Evolutionary conservation across 1,140 invertebrate species (phyloP), one percentile per base, ranked within the genome.

Genomic region (Matsumurasca onukii): DNA sequence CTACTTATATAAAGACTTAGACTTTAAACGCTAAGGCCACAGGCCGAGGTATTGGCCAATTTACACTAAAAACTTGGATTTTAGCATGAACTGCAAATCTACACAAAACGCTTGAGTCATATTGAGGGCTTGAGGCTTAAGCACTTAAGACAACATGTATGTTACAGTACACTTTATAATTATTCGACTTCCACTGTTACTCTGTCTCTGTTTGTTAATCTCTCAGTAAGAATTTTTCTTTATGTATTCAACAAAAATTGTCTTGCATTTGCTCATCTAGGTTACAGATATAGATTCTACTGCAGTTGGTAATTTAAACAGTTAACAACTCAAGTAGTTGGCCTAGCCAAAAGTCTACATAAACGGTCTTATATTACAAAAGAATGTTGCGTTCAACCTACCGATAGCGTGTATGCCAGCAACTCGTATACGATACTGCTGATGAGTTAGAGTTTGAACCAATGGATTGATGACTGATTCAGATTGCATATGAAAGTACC

Each of bases 341-440:
- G 34, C n/a, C 64, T 61, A 66, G 13, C 22, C 5, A 29, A 29
- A 51, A 25, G 61, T 27, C 45, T 45, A 17, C 20, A 24, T n/a
- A 13, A 52, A 64, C n/a, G 24, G 27, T 12, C 5, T 20, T 20
- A 25, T 20, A 3, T 13, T 59, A 52, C 24, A 25, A 59, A 1
- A 9, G 29, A 61, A 29, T 31, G 20, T 31, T 61, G 17, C 68
- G 9, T 22, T 69, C 22, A 69, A 72, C 72, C 77, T 80, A 84
- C 88, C 89, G 66, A 95, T 86, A 34, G 91, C 87, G 77, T 85
- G 83, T 27, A 96, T 81, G 24, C 90, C 87, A 39, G 86, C 82
- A 3, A 89, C 83, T 71, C 94, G 80, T 49, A 95, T 88, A 81
- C 85, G 88, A 57, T 87, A 91, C 78, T 94, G 92, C 74, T 94